Percentiles rank a stretch among this genome's conserved stretches.
These are phyloP conservation scores for Lamellibrachia luymesi DNA, from an alignment of 1,140 invertebrate genomes.

Conservation along the genomic window DNA sequence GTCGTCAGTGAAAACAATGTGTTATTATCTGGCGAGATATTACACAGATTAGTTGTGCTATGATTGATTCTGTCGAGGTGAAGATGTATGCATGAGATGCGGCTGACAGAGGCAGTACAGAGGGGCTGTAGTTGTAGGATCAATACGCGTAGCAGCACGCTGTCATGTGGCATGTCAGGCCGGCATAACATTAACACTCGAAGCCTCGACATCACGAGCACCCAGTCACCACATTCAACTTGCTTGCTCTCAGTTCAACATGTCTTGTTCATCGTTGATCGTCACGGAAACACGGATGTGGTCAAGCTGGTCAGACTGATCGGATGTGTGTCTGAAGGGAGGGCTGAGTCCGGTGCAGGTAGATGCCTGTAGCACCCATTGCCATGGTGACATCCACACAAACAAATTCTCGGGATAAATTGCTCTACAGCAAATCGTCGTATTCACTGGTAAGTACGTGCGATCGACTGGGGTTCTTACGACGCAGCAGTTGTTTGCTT, in stretches of 20 bases:
- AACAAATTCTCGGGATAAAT: constrained; percentile 15
- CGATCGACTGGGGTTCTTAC: constrained; percentile 99
- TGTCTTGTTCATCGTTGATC: neutral
- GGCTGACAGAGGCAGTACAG: neutral
- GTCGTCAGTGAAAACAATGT: neutral
- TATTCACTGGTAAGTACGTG: constrained; percentile 60
- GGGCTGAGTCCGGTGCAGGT: neutral
- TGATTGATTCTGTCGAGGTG: neutral
- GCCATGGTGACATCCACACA: constrained; percentile 12
- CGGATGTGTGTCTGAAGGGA: neutral
- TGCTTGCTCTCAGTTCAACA: neutral
- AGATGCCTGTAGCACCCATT: constrained; percentile 8
- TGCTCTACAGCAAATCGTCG: neutral
- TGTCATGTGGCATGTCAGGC: neutral
- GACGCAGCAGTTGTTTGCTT: constrained; percentile 97
- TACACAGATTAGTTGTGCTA: neutral
- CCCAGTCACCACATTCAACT: neutral
- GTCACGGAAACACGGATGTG: neutral
- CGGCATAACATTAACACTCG: neutral
- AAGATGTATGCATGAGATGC: neutral
- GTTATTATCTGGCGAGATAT: neutral
- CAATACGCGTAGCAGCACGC: neutral
- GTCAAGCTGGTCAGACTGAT: neutral
- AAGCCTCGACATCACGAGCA: neutral
- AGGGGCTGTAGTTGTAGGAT: neutral